Percentiles rank a stretch among this genome's conserved stretches.
Evolutionary conservation across 2,888 invertebrate genomes (phyloP).

Genomic region (Thymelicus lineola): DNA sequence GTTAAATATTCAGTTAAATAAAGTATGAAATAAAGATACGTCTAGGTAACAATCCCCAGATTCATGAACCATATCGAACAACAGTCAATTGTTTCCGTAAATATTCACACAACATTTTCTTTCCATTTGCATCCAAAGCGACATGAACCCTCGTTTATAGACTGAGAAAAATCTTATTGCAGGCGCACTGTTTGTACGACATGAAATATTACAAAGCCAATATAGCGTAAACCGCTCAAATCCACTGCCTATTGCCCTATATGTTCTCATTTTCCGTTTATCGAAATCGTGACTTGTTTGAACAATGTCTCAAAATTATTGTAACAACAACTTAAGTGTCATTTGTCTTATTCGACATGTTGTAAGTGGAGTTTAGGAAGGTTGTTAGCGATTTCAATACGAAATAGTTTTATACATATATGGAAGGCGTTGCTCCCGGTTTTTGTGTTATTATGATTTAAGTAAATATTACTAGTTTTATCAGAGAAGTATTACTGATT

Average conservation of each 20-base stretch:
- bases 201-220: slow-evolving; percentile 63
- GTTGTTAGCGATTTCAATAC: not conserved
- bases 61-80: no score
- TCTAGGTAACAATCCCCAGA: no score
- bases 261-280: slow-evolving; percentile 66
- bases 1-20: no score
- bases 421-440: not conserved
- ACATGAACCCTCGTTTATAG: slow-evolving; percentile 21
- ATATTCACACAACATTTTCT: slow-evolving; percentile 5
- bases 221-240: slow-evolving; percentile 59
- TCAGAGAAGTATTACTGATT: no score
- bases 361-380: slow-evolving; percentile 10
- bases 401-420: not conserved
- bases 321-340: slow-evolving; percentile 14
- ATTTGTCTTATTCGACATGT: slow-evolving; percentile 19
- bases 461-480: not conserved
- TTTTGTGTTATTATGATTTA: not conserved
- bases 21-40: no score
- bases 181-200: slow-evolving; percentile 42
- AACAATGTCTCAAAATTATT: slow-evolving; percentile 45
- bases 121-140: slow-evolving; percentile 18
- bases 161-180: slow-evolving; percentile 26
- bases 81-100: not conserved
- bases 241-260: slow-evolving; percentile 56
- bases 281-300: slow-evolving; percentile 73